phyloP scores from a whole-genome alignment of 2,797 vertebrate species.

The Sebastes umbrosus region DNA sequence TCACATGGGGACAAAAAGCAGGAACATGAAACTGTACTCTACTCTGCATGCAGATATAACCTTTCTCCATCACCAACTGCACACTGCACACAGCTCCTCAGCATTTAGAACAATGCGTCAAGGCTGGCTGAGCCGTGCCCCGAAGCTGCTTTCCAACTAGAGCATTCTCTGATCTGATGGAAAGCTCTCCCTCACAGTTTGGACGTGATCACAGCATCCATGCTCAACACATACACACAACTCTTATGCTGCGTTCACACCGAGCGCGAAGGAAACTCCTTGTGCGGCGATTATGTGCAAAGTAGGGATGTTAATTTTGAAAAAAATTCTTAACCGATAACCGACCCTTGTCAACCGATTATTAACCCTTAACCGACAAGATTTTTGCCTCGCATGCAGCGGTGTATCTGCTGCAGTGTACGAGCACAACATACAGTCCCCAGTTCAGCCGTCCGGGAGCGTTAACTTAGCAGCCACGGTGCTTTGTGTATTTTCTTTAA shows the following conservation, averaged over 20 bases:
- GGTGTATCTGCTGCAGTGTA: too few relatives aligned
- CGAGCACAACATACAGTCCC: too few relatives aligned
- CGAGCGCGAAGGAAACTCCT: too few relatives aligned
- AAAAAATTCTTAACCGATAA: too few relatives aligned
- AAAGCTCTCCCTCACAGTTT: neutral
- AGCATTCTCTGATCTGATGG: constrained; percentile 48
- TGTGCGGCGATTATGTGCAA: too few relatives aligned
- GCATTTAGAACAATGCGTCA: constrained; percentile 14
- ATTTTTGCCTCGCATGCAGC: too few relatives aligned
- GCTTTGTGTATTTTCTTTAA: too few relatives aligned
- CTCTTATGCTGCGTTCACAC: neutral
- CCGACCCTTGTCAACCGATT: too few relatives aligned
- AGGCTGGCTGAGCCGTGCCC: constrained; percentile 37
- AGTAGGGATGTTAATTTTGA: too few relatives aligned
- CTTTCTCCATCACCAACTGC: neutral
- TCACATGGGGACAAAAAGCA: neutral
- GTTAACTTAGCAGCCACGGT: too few relatives aligned
- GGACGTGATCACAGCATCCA: neutral
- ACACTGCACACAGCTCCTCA: neutral
- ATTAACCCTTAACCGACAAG: too few relatives aligned
- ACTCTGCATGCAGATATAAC: neutral
- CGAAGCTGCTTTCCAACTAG: constrained; percentile 46
- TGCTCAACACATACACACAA: neutral
- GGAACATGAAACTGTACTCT: neutral
- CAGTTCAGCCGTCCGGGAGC: too few relatives aligned